Evolutionary conservation across 1,140 invertebrate genomes (phyloP), one percentile per base, ranked within the genome.

Genomic region (Lethrus apterus): DNA sequence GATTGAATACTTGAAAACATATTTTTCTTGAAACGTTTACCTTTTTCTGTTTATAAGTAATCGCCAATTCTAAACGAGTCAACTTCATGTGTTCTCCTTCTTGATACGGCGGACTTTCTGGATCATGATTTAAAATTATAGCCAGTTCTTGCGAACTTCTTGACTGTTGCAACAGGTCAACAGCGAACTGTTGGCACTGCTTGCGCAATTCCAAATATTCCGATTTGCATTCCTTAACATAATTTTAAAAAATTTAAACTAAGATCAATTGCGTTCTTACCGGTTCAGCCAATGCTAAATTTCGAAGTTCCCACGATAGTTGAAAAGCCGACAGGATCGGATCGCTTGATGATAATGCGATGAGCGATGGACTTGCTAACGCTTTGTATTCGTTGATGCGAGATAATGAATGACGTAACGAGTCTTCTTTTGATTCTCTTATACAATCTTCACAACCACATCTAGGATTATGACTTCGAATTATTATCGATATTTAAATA

Each of bases 31-130:
- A 26, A 19, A 24, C 9, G 2, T 1, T 48, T 57, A 90, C 88
- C 74, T 84, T 86, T 67, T 96, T 97, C 66, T 97, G 93, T 61
- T 93, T 92, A 64, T 89, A 93, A 51, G 86, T 78, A 38, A 97
- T 89, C 1, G 92, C 92, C 30, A 92, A 70, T 60, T 93, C 86
- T 4, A 97, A 70, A 40, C 89, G 71, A 0, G 83, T 81, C 10
- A 94, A 69, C 57, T 83, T 86, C 76, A 84, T 84, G 44, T 81
- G 78, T 55, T 84, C 82, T 0, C 77, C 83, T 40, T 78, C 77
- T 58, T 80, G 76, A 46, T 78, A 80, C 4, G 76, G 76, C 1
- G 76, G 73, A 47, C 76, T 75, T 2, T 80, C 74, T 0, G 85
- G 84, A 64, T 90, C 84, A 46, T 89, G 81, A 64, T 89, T 89